Percentiles rank a stretch among this genome's conserved stretches.
Conservation (phyloP, 2,888 invertebrate genomes). For the Elegia similella region DNA sequence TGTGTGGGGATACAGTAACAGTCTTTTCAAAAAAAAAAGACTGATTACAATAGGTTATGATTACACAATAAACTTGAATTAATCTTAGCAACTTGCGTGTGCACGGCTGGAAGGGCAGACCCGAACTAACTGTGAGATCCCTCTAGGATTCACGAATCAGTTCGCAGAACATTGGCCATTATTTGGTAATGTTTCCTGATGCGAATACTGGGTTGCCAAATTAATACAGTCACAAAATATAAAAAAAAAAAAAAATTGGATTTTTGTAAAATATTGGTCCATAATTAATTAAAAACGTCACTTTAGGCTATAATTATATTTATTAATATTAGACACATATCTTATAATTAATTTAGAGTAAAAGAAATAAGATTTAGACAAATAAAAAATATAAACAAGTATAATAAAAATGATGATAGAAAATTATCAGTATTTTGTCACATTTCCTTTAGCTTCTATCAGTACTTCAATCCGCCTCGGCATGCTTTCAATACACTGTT, state of each 20-base stretch:
- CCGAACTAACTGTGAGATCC: background rate
- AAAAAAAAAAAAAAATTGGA: no score
- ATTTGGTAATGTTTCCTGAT: background rate
- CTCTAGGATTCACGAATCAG: background rate
- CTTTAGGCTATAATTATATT: no score
- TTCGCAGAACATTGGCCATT: background rate
- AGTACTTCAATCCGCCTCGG: background rate
- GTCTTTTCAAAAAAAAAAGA: conserved; percentile 13
- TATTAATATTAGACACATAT: no score
- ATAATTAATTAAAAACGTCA: no score
- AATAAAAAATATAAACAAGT: no score
- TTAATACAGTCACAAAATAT: no score
- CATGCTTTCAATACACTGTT: background rate
- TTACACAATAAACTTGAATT: no score
- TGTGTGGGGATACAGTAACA: conserved; percentile 11
- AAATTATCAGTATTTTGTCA: background rate
- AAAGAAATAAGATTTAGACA: no score
- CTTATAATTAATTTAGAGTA: no score
- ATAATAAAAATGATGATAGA: background rate
- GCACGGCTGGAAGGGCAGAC: background rate
- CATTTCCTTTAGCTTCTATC: background rate
- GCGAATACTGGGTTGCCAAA: no score
- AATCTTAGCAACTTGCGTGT: background rate
- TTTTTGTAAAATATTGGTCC: no score
- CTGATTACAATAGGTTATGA: background rate